phyloP scores from a whole-genome alignment of 2,797 vertebrate genomes.

The Sciaenops ocellatus region DNA sequence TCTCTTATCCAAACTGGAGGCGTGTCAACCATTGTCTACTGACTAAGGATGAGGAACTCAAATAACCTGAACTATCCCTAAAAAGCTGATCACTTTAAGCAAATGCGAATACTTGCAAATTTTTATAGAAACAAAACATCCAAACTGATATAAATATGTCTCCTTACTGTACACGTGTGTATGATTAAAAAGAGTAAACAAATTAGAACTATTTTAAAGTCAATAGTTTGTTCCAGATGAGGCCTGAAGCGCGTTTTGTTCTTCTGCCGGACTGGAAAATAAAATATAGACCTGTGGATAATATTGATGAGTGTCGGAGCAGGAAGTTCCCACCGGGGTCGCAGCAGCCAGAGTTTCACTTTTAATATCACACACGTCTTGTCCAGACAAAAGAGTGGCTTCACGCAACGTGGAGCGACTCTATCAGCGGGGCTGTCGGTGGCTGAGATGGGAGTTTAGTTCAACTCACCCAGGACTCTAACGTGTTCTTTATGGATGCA shows the following conservation, averaged over 20 bases:
- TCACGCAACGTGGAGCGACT: background rate
- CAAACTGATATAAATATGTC: background rate
- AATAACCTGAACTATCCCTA: too few species aligned
- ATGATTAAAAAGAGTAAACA: background rate
- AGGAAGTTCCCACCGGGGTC: background rate
- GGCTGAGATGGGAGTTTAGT: slow-evolving; percentile 10
- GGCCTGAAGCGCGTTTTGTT: slow-evolving; percentile 1
- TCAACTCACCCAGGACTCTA: slow-evolving; percentile 13
- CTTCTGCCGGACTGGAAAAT: slow-evolving; percentile 28
- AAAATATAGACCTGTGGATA: slow-evolving; percentile 27
- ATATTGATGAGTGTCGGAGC: slow-evolving; percentile 26
- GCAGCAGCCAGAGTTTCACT: slow-evolving; percentile 21
- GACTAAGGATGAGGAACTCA: too few species aligned
- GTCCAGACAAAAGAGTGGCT: slow-evolving; percentile 18
- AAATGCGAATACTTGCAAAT: too few species aligned
- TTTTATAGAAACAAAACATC: slow-evolving; percentile 2
- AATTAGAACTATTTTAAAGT: background rate
- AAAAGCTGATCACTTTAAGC: too few species aligned
- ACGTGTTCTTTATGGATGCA: slow-evolving; percentile 14
- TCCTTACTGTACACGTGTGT: background rate
- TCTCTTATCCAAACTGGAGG: too few species aligned
- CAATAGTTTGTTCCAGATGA: slow-evolving; percentile 33
- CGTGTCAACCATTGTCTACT: too few species aligned
- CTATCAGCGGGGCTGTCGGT: slow-evolving; percentile 8
- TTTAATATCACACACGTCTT: slow-evolving; percentile 24